phyloP scores from a whole-genome alignment of 2,113 vertebrate species.

The Leptosomus discolor region DNA sequence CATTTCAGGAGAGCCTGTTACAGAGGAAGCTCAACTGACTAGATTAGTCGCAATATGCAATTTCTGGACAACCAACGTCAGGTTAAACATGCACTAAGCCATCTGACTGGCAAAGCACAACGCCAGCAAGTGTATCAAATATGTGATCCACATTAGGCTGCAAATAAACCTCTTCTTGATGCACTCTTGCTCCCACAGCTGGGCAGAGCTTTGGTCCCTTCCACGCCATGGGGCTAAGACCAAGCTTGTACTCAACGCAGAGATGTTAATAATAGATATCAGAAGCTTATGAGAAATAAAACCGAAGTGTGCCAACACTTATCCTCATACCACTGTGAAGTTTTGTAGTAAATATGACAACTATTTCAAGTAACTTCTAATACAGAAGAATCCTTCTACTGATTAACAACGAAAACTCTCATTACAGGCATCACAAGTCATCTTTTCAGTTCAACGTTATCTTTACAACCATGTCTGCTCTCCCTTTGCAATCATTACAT shows the following conservation, averaged over 20 bases:
- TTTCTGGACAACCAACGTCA: background rate
- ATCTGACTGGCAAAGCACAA: background rate
- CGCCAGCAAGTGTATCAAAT: background rate
- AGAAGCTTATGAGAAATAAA: background rate
- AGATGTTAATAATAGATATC: background rate
- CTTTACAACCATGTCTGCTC: background rate
- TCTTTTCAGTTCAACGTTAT: background rate
- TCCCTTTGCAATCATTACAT: background rate
- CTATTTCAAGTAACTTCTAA: background rate
- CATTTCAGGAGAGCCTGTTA: background rate
- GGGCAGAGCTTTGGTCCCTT: background rate
- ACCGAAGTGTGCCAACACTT: background rate
- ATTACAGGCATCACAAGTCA: background rate
- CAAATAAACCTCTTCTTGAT: background rate
- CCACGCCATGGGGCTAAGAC: background rate
- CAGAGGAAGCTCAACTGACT: background rate
- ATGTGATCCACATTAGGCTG: background rate
- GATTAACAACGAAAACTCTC: background rate
- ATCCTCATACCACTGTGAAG: background rate
- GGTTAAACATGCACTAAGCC: accelerated
- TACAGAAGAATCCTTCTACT: background rate
- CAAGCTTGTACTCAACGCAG: background rate
- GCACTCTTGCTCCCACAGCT: background rate
- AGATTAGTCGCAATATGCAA: background rate
- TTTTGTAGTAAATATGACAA: background rate